These are phyloP conservation scores for Xylota sylvarum DNA, from an alignment of 2,888 invertebrate genomes.

Conservation along the genomic window DNA sequence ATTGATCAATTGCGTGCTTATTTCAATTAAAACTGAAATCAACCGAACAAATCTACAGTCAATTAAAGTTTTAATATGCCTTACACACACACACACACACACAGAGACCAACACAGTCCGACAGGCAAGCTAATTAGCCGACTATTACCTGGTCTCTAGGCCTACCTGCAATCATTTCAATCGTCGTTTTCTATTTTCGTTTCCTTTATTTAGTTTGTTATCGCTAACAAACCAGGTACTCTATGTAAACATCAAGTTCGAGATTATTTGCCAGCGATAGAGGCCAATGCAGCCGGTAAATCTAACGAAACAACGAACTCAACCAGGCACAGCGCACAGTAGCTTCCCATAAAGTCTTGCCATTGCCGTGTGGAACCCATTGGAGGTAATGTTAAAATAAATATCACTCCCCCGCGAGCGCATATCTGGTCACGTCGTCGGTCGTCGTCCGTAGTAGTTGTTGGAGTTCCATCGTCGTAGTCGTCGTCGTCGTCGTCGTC, in stretches of 20 bases:
- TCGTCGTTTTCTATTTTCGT: conserved; percentile 37
- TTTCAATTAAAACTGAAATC: conserved; percentile 31
- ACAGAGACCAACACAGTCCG: conserved; percentile 16
- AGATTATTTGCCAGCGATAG: conserved; percentile 74
- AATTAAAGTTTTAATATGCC: conserved; percentile 52
- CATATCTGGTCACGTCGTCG: conserved; percentile 38
- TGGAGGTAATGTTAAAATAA: conserved; percentile 65
- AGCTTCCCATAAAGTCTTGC: conserved; percentile 56
- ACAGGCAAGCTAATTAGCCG: conserved; percentile 60
- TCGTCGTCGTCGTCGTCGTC: too few species aligned
- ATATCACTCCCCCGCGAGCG: conserved; percentile 56
- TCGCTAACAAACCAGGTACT: conserved; percentile 73
- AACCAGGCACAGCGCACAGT: conserved; percentile 35
- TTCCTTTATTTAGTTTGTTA: conserved; percentile 64
- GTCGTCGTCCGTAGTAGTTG: too few species aligned
- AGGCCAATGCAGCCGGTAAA: conserved; percentile 65
- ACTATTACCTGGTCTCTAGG: conserved; percentile 57
- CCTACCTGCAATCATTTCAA: conserved; percentile 52
- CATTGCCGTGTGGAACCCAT: conserved; percentile 35
- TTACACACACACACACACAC: conserved; percentile 38
- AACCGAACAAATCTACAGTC: conserved; percentile 14
- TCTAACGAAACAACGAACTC: conserved; percentile 62
- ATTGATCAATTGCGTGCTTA: conserved; percentile 40
- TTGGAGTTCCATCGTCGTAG: too few species aligned
- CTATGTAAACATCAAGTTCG: conserved; percentile 72